Base-by-base conservation (phyloP, 2,113 vertebrate genomes). In the Triplophysa tibetana region DNA sequence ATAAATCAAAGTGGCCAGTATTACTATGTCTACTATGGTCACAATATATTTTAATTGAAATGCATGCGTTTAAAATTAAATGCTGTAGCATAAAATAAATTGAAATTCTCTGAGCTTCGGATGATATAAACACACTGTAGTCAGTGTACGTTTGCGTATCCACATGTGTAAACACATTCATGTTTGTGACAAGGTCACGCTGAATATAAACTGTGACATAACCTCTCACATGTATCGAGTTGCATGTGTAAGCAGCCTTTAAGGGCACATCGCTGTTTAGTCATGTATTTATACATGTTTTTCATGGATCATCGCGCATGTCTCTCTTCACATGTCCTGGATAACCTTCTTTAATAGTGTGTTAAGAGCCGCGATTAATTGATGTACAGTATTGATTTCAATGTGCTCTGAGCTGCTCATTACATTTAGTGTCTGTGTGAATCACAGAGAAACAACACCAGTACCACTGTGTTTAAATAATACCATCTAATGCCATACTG, bases 201-300 rank as follows among this genome's bases (percentile, higher is more conserved):
- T 77, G 0, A 29, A 33, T 70, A 23, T 52, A 16, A 12, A n/a
- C 13, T 23, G 8, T 48, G 63, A 74, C 50, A 8, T 69, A 50
- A 70, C 33, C 33, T 29, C 74, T 0, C 21, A 9, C 67, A 9
- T 81, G 14, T 45, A 14, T 68, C 33, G 56, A 61, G 50, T 52
- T 76, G 41, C 19, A 43, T 75, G 12, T 56, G 9, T 74, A 17
- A 43, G 38, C 54, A 75, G n/a, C 41, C 16, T 74, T 61, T 61
- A n/a, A 61, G 54, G 12, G 56, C 33, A 61, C 58, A 13, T 52
- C 50, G 4, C 50, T 52, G 13, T 52, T 52, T 5, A 8, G 19
- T 56, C 54, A n/a, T 56, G 38, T 45, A 10, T 14, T 70, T 33
- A 21, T 24, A 54, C 48, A 24, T 11, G 54, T 16, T 8, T 73